Evolutionary conservation across 1,140 invertebrate species (phyloP).

Genomic region (Drosophila nigromelanica): DNA sequence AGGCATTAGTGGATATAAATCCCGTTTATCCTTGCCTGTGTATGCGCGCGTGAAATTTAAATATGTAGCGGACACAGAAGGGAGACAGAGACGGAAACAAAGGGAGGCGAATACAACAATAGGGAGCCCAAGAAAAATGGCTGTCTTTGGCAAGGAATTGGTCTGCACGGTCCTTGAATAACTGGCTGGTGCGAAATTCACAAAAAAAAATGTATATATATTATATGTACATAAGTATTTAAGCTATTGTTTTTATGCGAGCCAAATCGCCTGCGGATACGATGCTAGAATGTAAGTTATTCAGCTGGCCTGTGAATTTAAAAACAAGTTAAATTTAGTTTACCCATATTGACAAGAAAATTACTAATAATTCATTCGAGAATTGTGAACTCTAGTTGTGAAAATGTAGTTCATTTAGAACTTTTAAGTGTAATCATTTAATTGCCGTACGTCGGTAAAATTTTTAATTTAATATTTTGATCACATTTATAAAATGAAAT

Average conservation of each 20-base stretch:
- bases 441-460: slow-evolving; percentile 8
- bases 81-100: slow-evolving; percentile 1
- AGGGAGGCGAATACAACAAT: slow-evolving; percentile 48
- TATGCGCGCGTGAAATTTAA: slow-evolving; percentile 81
- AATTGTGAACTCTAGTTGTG: too few species aligned
- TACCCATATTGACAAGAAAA: slow-evolving; percentile 2
- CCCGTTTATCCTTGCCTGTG: slow-evolving; percentile 78
- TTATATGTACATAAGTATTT: slow-evolving; percentile 20
- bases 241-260: slow-evolving; percentile 50
- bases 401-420: too few species aligned
- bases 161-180: slow-evolving; percentile 49
- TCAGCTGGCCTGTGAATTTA: slow-evolving; percentile 22
- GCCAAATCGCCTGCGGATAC: slow-evolving; percentile 17
- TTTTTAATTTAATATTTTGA: slow-evolving; percentile 71
- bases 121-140: slow-evolving; percentile 60
- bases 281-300: slow-evolving; percentile 15
- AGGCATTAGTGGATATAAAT: slow-evolving; percentile 80
- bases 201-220: slow-evolving; percentile 10
- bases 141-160: slow-evolving; percentile 52
- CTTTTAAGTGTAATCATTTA: neutral
- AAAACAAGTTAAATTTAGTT: slow-evolving; percentile 18
- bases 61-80: slow-evolving; percentile 51
- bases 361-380: too few species aligned
- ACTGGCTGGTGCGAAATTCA: slow-evolving; percentile 51
- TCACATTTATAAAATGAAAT: slow-evolving; percentile 75